A percentile compares a stretch with the other conserved stretches of the same genome.
phyloP scores from a whole-genome alignment of 2,888 invertebrate genomes.

The Scelioninae gen. 1 region DNA sequence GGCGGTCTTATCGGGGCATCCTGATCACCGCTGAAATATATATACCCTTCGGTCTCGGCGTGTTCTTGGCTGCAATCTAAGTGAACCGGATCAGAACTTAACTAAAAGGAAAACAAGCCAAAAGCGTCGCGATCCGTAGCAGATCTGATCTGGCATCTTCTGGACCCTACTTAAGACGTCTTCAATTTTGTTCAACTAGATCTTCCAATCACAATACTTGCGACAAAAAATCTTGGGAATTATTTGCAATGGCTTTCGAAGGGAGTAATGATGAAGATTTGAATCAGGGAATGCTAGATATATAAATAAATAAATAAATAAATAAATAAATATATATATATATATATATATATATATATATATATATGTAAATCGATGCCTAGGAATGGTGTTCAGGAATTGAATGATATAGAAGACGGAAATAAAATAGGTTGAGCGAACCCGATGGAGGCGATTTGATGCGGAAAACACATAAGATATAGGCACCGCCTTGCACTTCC shows the following conservation, averaged over 20 bases:
- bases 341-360: too few relatives aligned
- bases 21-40: constrained; percentile 49
- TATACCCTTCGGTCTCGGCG: constrained; percentile 36
- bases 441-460: neutral
- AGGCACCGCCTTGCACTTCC: constrained; percentile 69
- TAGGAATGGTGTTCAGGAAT: too few relatives aligned
- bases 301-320: too few relatives aligned
- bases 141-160: constrained; percentile 53
- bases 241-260: too few relatives aligned
- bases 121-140: constrained; percentile 52
- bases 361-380: too few relatives aligned
- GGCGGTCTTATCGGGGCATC: constrained; percentile 40
- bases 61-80: constrained; percentile 35
- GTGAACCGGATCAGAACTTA: constrained; percentile 55
- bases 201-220: neutral
- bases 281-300: too few relatives aligned
- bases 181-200: constrained; percentile 37
- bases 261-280: too few relatives aligned
- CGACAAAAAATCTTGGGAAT: too few relatives aligned
- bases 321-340: too few relatives aligned
- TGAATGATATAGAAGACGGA: too few relatives aligned
- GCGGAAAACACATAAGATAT: constrained; percentile 3
- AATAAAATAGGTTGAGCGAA: neutral
- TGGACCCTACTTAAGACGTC: constrained; percentile 46
- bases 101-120: constrained; percentile 57